Base-by-base conservation (phyloP, 1,140 invertebrate species). In the Geopemphigus sp. region DNA sequence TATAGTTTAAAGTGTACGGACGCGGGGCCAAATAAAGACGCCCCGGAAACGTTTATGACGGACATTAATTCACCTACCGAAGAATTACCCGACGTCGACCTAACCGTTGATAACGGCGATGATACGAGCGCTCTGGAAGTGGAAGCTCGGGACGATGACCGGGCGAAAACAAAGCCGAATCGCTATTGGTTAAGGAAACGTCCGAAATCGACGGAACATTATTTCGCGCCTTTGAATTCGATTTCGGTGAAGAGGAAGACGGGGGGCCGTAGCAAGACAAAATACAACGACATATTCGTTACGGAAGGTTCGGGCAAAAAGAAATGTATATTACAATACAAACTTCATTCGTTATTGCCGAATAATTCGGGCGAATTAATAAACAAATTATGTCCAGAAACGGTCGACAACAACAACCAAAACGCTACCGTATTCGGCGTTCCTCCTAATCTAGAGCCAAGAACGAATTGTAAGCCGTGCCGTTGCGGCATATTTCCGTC, bases 401-500 rank as follows among this genome's bases (percentile, higher is more conserved):
- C 0, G 5, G 29, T 53, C 3, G 19, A 59, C 11, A 47, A 47
- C 8, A 8, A 76, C 5, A 61, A 22, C 6, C 26, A 29, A 32
- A 74, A 24, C 39, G 22, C 22, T n/a, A 45, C 57, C n/a, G 6
- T 19, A 24, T 17, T 47, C 24, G 17, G 61, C 47, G 10, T 61
- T 45, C 45, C 50, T 45, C 45, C 50, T 14, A 57, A 47, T 57
- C 5, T 39, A 2, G 56, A n/a, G 22, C 29, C 50, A 1, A 76
- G 11, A 59, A 47, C 45, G 24, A 61, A 45, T 76, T 14, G 17
- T 50, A 76, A 76, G 45, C 73, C 56, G 24, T 76, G 73, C 47
- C 32, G 5, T 19, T 76, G 73, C 61, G 73, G 73, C 17, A 76
- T 76, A 45, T 76, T 39, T 76, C 54, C 54, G 12, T 76, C 73